Conservation (phyloP, 23 tunicate genomes). For the Trididemnum clinides region DNA sequence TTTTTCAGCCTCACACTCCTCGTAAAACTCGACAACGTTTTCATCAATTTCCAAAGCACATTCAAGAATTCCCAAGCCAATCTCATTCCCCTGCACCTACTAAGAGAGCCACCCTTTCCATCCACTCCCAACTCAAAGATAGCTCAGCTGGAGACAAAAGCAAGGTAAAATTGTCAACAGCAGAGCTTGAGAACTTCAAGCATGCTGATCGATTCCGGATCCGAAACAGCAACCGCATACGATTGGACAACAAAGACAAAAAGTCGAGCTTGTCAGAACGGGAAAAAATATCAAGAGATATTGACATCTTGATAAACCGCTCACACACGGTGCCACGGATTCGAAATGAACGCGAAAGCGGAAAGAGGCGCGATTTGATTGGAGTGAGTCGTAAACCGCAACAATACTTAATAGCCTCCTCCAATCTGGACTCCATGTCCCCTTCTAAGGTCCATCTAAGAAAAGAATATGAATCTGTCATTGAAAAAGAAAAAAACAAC, state of each 20-base stretch:
- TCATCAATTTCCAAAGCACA: too few relatives aligned
- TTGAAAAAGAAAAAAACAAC: background rate
- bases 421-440: background rate
- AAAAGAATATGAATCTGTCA: background rate
- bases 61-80: too few relatives aligned
- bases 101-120: too few relatives aligned
- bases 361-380: constrained; percentile 32
- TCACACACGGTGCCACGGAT: background rate
- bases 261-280: background rate
- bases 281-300: constrained; percentile 17
- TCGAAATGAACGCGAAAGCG: constrained; percentile 62
- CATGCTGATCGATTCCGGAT: too few relatives aligned
- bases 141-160: too few relatives aligned
- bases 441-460: background rate
- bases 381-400: constrained; percentile 19
- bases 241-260: constrained; percentile 28
- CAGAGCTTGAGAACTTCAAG: too few relatives aligned
- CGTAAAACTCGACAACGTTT: too few relatives aligned
- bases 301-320: background rate
- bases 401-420: constrained; percentile 13
- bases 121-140: too few relatives aligned
- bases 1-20: too few relatives aligned
- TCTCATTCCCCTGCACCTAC: too few relatives aligned
- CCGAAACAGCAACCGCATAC: too few relatives aligned
- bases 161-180: too few relatives aligned